Evolutionary conservation across 1,140 invertebrate genomes (phyloP), one percentile per base, ranked within the genome.

Genomic region (Diorhabda elongata): DNA sequence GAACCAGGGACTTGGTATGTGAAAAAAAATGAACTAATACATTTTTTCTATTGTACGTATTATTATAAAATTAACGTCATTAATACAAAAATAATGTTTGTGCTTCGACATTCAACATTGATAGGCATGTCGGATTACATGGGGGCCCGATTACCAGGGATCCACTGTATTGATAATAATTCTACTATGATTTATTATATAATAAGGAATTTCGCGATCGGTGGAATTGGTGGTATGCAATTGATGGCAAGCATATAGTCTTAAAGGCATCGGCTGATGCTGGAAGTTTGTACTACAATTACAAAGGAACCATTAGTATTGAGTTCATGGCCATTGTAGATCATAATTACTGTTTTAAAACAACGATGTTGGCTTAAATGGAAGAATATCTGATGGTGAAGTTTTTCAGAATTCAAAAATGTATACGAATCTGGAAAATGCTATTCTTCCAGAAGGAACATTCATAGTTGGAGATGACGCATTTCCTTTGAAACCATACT

Each of bases 391-490:
- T 44, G 44, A 44, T 47, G 11, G 9, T 47, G 44, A 41, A 47
- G 11, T 63, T 63, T 47, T 43, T 8, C 11, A 4, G 6, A 7
- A 44, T 5, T 63, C 5, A 7, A 41, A 7, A 41, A 63, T 63
- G 7, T 63, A n/a, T 42, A 5, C 41, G 5, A 5, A 5, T 7
- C 58, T 59, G 41, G 58, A 59, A 59, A 59, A 59, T 59, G n/a
- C 4, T 59, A 59, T 59, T 5, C n/a, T 59, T 4, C 58, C 58
- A 11, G 9, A 59, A 59, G 58, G 58, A 7, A 11, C 5, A 11
- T 59, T 59, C 58, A 59, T 59, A 7, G 58, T 59, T 59, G 58
- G 58, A 59, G 58, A 59, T 59, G 58, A 59, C n/a, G 58, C 58
- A 5, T 59, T 59, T 59, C 58, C 58, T 7, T 11, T 59, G 4